Conservation (phyloP, 2,888 invertebrate genomes). For the Salticus scenicus region DNA sequence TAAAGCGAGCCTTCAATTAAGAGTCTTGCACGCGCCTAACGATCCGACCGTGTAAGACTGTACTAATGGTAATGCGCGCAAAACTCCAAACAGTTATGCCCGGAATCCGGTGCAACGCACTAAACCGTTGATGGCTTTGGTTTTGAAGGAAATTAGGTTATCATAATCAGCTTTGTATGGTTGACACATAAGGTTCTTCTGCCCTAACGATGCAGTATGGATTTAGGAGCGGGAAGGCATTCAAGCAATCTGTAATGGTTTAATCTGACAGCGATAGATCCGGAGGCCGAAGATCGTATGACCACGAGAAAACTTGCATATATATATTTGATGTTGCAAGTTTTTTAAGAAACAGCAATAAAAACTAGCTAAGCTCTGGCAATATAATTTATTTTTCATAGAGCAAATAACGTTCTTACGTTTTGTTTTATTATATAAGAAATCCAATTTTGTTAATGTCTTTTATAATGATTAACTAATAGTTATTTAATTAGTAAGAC, state of each 20-base stretch:
- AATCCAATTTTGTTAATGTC: too few relatives aligned
- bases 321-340: too few relatives aligned
- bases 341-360: too few relatives aligned
- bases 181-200: conserved; percentile 10
- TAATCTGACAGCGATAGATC: background rate
- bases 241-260: background rate
- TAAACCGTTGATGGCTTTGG: conserved; percentile 4
- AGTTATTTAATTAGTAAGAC: too few relatives aligned
- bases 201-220: background rate
- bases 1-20: conserved; percentile 19
- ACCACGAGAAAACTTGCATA: too few relatives aligned
- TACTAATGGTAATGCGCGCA: background rate
- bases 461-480: too few relatives aligned
- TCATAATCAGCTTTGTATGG: conserved; percentile 14
- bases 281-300: background rate
- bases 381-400: too few relatives aligned
- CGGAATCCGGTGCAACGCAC: background rate
- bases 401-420: too few relatives aligned
- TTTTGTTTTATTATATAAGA: too few relatives aligned
- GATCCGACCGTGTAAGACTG: conserved; percentile 3
- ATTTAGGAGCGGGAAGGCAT: background rate
- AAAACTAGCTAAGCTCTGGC: too few relatives aligned
- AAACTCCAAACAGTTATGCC: background rate
- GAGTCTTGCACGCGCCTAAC: background rate
- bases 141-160: conserved; percentile 12